Evolutionary conservation across 2,797 vertebrate species (phyloP), one percentile per base, ranked within the genome.

Genomic region (Myoxocephalus aenaeus): DNA sequence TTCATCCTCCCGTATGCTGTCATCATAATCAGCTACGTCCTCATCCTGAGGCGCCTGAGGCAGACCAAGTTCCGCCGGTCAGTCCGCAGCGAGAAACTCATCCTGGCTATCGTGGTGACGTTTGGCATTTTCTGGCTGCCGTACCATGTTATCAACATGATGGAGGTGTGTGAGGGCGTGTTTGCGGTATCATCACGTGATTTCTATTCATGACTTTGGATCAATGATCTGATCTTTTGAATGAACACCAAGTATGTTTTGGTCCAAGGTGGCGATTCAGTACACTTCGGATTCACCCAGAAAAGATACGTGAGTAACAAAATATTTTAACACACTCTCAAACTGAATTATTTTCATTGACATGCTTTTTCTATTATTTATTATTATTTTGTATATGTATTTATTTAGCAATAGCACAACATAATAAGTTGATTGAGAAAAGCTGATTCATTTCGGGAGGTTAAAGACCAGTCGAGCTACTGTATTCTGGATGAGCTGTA

Each of bases 121-220:
- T 97, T 97, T 25, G 95, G 95, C 51, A 2, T 96, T 27, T 96
- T 98, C 86, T 98, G 97, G 97, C 80, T 96, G 61, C 97, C 97
- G 1, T 97, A 98, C 87, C 96, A 98, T 7, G 6, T 93, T 0
- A 84, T 96, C 82, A 97, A 98, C 85, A 86, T 96, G 51, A 20
- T 97, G 3, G 96, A 97, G 93, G 96, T 95, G 75, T 46, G 91
- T 58, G 7, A 48, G 1, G 12, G 8, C 1, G 0, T n/a, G 18
- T 50, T 48, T 2, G 15, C 1, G 0, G 10, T 13, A 0, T 63
- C 4, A 0, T 75, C 1, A 0, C 10, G 17, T 58, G 2, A 57
- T 36, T 32, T 13, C 1, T 2, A 7, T 34, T 61, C 44, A 7
- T 44, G 44, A 12, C 18, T 11, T 22, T 5, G 13, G 1, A 38